These are phyloP conservation scores for Variabilichromis moorii DNA, from an alignment of 2,113 vertebrate genomes.

Conservation along the genomic window DNA sequence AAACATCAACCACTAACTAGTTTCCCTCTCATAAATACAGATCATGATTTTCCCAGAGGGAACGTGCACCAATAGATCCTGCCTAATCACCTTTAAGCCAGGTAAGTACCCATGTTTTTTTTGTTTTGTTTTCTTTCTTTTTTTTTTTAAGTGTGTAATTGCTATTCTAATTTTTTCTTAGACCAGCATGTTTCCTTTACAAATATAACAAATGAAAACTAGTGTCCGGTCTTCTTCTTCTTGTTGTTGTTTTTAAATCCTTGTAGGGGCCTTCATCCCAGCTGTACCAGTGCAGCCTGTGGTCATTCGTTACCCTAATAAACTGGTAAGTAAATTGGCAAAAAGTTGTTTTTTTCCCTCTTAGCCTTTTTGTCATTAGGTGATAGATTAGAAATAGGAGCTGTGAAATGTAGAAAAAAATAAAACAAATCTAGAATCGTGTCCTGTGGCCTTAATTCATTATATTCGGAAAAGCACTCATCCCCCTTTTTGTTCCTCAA, in stretches of 20 bases:
- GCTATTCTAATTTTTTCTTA: background rate
- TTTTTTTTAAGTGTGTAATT: background rate
- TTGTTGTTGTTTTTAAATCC: background rate
- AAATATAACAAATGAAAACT: background rate
- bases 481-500: background rate
- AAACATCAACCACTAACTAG: background rate
- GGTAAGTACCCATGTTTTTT: conserved; percentile 63
- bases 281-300: conserved; percentile 94
- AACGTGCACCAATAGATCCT: conserved; percentile 96
- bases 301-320: conserved; percentile 90
- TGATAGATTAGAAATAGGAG: background rate
- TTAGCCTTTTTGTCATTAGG: background rate
- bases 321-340: conserved; percentile 73
- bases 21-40: conserved; percentile 63
- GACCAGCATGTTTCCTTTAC: background rate
- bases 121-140: background rate
- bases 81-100: conserved; percentile 97
- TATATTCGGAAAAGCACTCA: background rate
- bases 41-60: conserved; percentile 99
- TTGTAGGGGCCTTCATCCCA: conserved; percentile 90
- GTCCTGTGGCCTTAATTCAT: background rate
- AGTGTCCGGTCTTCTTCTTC: background rate
- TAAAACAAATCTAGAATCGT: background rate
- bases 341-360: background rate
- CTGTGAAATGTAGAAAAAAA: background rate